Percentiles rank a stretch among this genome's conserved stretches.
These are phyloP conservation scores for Bubo bubo DNA, from an alignment of 2,113 vertebrate genomes.

Conservation along the genomic window DNA sequence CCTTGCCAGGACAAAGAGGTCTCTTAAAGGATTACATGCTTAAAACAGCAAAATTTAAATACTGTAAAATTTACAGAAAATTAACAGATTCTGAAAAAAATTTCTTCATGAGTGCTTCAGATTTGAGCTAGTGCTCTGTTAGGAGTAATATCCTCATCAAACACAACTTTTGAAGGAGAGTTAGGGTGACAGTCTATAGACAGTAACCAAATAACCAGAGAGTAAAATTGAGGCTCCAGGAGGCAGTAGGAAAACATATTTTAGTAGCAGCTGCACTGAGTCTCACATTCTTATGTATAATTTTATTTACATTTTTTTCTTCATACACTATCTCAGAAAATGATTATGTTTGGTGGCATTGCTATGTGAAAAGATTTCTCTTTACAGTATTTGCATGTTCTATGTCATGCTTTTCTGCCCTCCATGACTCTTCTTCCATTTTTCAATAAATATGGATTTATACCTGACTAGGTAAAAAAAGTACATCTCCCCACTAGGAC, in stretches of 20 bases:
- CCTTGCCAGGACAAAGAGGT: neutral
- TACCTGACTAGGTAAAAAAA: neutral
- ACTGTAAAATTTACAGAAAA: neutral
- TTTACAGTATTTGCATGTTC: neutral
- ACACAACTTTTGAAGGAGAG: neutral
- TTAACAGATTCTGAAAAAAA: neutral
- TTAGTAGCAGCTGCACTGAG: neutral
- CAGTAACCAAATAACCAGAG: neutral
- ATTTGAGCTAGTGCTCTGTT: neutral
- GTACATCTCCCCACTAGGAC: accelerated
- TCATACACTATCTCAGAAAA: neutral
- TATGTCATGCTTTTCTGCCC: neutral
- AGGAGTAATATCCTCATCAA: neutral
- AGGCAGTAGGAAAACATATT: neutral
- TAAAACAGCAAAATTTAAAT: neutral
- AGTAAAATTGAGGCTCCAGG: neutral
- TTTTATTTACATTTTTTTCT: neutral
- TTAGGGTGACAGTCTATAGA: neutral
- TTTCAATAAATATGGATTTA: neutral
- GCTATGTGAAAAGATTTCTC: neutral
- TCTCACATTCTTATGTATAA: neutral
- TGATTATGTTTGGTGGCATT: neutral
- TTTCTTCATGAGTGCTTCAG: neutral
- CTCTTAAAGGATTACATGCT: neutral
- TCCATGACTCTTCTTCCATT: neutral